A percentile compares a stretch with the other conserved stretches of the same genome.
Conservation (phyloP, 2,113 vertebrate species). For the Silurus asotus region DNA sequence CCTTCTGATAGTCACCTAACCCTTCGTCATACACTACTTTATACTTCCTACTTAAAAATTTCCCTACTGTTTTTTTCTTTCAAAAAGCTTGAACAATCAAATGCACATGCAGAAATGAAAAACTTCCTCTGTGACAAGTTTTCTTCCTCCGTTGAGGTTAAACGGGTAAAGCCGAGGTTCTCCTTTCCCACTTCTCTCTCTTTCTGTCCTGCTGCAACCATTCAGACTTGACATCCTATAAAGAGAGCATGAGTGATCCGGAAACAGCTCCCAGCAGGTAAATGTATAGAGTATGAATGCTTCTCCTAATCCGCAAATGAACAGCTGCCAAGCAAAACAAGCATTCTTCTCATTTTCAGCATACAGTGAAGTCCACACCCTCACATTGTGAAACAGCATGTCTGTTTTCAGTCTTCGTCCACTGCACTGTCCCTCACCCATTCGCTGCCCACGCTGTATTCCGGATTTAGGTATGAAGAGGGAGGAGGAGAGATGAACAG, state of each 20-base stretch:
- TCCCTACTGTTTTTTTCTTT: background rate
- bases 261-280: conserved; percentile 28
- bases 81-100: background rate
- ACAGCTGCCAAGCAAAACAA: conserved; percentile 28
- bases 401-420: conserved; percentile 48
- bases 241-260: conserved; percentile 14
- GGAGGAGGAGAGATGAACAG: conserved; percentile 3
- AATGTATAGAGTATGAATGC: conserved; percentile 17
- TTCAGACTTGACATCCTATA: background rate
- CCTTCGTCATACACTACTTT: background rate
- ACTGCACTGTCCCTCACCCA: conserved; percentile 3
- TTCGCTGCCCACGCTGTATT: conserved; percentile 1
- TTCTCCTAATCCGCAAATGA: conserved; percentile 34
- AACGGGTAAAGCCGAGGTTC: conserved; percentile 9
- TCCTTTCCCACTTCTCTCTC: background rate
- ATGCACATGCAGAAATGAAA: background rate
- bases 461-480: conserved; percentile 15
- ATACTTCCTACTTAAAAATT: background rate
- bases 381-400: background rate
- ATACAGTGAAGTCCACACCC: conserved; percentile 9
- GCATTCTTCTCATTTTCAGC: conserved; percentile 38
- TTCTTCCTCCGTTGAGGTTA: conserved; percentile 21
- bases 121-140: conserved; percentile 14
- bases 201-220: background rate
- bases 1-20: background rate